Conservation (phyloP, 2,113 vertebrate species). For the Propithecus coquereli region DNA sequence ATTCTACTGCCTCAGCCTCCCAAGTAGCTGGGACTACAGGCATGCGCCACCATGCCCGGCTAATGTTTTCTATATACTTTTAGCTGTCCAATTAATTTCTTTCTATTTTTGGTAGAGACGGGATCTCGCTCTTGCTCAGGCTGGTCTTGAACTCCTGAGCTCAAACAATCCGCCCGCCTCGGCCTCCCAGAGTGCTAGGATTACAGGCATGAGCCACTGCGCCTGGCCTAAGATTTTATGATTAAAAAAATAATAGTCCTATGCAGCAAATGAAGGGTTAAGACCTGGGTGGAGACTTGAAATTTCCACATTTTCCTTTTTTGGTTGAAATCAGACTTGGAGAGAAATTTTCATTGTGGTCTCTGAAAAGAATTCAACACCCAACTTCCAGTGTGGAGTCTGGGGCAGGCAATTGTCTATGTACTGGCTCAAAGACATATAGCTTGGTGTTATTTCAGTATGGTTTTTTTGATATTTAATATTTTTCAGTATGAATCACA, state of each 20-base stretch:
- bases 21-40: too few relatives aligned
- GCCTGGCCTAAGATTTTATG: not conserved
- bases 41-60: too few relatives aligned
- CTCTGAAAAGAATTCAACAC: constrained; percentile 64
- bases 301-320: constrained; percentile 43
- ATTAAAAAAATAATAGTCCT: constrained; percentile 18
- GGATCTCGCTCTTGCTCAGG: too few relatives aligned
- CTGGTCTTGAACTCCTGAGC: too few relatives aligned
- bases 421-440: constrained; percentile 43
- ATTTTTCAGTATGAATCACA: constrained; percentile 75
- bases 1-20: too few relatives aligned
- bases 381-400: constrained; percentile 37
- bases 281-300: constrained; percentile 21
- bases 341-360: constrained; percentile 61
- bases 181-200: too few relatives aligned
- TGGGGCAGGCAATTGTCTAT: not conserved
- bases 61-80: too few relatives aligned
- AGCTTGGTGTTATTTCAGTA: constrained; percentile 52
- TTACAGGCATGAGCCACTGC: too few relatives aligned
- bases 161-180: too few relatives aligned
- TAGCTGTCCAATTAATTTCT: too few relatives aligned
- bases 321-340: constrained; percentile 50
- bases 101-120: too few relatives aligned
- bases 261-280: constrained; percentile 26
- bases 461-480: constrained; percentile 64